A percentile compares a stretch with the other conserved stretches of the same genome.
Evolutionary conservation across 2,797 vertebrate species (phyloP).

Genomic region (Notolepis coatsorum): DNA sequence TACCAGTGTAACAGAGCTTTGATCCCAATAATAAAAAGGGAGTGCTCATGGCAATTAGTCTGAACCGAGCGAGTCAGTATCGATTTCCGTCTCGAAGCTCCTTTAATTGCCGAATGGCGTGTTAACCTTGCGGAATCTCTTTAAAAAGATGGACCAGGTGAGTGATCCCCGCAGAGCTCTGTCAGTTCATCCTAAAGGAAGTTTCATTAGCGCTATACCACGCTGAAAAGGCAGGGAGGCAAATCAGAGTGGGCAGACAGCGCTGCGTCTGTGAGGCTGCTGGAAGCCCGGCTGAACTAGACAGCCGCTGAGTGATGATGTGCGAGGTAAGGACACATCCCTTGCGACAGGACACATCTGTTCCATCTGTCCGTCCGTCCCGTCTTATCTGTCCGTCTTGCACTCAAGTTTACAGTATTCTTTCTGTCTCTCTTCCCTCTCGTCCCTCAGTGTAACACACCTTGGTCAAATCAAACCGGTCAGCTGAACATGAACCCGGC

Average conservation of each 20-base stretch:
- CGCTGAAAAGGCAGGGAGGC: neutral
- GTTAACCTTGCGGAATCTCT: conserved; percentile 38
- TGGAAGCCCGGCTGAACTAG: conserved; percentile 26
- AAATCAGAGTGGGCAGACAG: conserved; percentile 38
- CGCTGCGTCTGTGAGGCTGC: conserved; percentile 4
- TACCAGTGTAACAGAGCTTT: conserved; percentile 21
- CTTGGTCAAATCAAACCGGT: no score
- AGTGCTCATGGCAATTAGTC: conserved; percentile 35
- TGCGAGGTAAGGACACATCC: no score
- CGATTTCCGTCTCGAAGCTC: conserved; percentile 46
- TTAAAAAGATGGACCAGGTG: conserved; percentile 22
- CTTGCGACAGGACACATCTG: no score
- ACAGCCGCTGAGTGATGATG: conserved; percentile 32
- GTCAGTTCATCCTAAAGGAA: conserved; percentile 17
- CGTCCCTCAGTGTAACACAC: no score
- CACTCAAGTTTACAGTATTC: no score
- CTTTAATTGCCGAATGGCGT: conserved; percentile 48
- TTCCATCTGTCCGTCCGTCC: conserved; percentile 3
- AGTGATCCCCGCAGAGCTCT: conserved; percentile 16
- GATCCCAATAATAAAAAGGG: conserved; percentile 37
- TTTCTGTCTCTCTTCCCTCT: neutral
- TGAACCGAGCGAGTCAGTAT: conserved; percentile 46
- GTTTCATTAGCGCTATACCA: conserved; percentile 44
- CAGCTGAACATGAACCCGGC: no score
- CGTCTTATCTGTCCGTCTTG: conserved; percentile 26